Base-by-base conservation (phyloP, 2,888 invertebrate genomes). In the Lasioglossum villosulum region DNA sequence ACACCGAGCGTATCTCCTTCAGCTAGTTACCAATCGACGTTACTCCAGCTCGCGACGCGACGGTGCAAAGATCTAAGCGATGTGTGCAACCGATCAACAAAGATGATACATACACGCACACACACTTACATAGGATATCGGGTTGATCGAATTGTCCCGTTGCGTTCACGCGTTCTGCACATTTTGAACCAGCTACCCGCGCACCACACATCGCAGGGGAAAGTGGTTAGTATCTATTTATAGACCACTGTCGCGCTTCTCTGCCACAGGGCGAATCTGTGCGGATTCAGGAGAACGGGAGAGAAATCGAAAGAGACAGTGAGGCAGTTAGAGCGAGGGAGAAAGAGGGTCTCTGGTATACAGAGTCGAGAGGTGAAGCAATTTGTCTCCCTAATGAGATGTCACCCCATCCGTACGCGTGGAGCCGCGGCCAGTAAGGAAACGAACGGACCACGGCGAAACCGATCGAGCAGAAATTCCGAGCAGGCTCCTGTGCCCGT, bases 331-430 rank as follows among this genome's bases (percentile, higher is more conserved):
- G 66, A 6, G 34, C 30, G 66, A 30, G 48, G 56, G 82, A 78
- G 73, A 42, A 42, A 78, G 78, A 68, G 75, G 71, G 52, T 27
- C 88, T n/a, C 39, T 14, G 80, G 59, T 83, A 85, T 83, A 86
- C 83, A 86, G 90, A 89, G 87, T 90, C 87, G 90, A 93, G 93
- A 94, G 94, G 93, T 93, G 92, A 94, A 94, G 94, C 95, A 94
- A 95, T 95, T 95, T 95, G 95, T 95, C 94, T 95, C 94, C 90
- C 94, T 95, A 95, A 95, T 95, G 95, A 95, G 95, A 94, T 95
- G 95, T 95, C 95, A 95, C 93, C 93, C 94, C 92, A 92, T 93
- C 92, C 93, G 91, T 91, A 76, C 88, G 80, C 89, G 89, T 80
- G 78, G 86, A 86, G 78, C 82, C 80, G 86, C 86, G 90, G 79